A percentile compares a stretch with the other conserved stretches of the same genome.
Evolutionary conservation across 2,797 vertebrate genomes (phyloP).

Genomic region (Diglossa cyanea): DNA sequence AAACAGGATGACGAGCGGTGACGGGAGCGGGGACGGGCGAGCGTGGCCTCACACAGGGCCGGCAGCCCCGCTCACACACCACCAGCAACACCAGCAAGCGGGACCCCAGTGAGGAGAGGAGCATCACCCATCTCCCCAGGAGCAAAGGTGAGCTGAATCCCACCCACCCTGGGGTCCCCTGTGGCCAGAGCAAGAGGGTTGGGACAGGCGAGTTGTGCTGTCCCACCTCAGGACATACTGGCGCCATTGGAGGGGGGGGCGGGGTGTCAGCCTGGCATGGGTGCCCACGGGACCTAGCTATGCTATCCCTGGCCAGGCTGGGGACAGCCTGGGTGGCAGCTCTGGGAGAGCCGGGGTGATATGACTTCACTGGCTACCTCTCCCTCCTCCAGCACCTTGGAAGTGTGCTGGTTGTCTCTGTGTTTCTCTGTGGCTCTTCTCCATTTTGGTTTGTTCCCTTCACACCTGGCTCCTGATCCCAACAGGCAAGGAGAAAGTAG

Average conservation of each 20-base stretch:
- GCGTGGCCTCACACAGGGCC: not conserved
- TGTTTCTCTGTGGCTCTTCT: not conserved
- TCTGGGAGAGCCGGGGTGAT: not conserved
- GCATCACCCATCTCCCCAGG: not conserved
- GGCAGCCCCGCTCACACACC: not conserved
- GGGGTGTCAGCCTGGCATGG: not conserved
- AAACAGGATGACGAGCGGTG: constrained; percentile 42
- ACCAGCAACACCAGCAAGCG: not conserved
- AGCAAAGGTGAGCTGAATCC: constrained; percentile 1
- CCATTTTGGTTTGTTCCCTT: not conserved
- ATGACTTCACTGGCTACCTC: fast-evolving
- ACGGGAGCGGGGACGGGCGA: not conserved
- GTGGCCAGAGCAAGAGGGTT: not conserved
- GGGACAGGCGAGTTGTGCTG: not conserved
- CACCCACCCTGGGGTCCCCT: not conserved
- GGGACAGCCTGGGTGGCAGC: not conserved
- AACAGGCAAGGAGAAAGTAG: constrained; percentile 12
- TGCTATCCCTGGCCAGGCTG: fast-evolving
- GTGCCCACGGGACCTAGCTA: not conserved
- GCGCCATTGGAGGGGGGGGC: not conserved
- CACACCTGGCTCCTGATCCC: not conserved
- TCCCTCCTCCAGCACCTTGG: not conserved
- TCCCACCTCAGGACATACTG: fast-evolving
- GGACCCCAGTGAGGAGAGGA: not conserved
- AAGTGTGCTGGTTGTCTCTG: not conserved